Percentiles rank a stretch among this genome's conserved stretches.
Conservation (phyloP, 2,113 vertebrate genomes). For the Gopherus evgoodei region DNA sequence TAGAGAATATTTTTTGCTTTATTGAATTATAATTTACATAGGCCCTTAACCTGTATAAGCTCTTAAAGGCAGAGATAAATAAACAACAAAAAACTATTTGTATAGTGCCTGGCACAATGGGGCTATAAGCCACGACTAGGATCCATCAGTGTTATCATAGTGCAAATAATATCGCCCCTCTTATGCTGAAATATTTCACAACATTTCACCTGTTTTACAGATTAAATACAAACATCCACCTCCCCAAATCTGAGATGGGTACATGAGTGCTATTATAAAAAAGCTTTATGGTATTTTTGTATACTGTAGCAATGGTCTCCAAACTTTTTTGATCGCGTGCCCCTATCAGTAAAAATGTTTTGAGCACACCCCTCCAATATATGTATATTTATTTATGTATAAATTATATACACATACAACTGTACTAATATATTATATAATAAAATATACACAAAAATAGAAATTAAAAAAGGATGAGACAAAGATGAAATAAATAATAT, state of each 20-base stretch:
- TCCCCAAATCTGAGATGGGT: background rate
- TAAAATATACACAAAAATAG: too few species aligned
- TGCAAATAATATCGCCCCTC: background rate
- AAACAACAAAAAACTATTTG: too few species aligned
- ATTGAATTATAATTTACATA: background rate
- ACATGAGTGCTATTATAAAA: background rate
- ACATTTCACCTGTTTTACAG: background rate
- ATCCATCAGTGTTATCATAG: background rate
- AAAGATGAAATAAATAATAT: too few species aligned
- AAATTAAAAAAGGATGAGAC: too few species aligned
- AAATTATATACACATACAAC: too few species aligned
- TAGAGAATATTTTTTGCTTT: background rate
- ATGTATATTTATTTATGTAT: too few species aligned
- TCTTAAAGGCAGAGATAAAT: background rate
- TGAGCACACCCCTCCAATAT: too few species aligned
- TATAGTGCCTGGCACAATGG: background rate
- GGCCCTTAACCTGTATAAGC: background rate
- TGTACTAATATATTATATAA: too few species aligned
- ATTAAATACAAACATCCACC: background rate
- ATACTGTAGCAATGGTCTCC: too few species aligned
- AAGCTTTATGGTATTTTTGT: background rate
- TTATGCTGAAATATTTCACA: background rate
- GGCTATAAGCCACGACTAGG: background rate
- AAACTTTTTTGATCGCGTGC: too few species aligned
- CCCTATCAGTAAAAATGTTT: too few species aligned